A percentile compares a stretch with the other conserved stretches of the same genome.
Evolutionary conservation across 2,113 vertebrate species (phyloP).

Genomic region (Tetrax tetrax): DNA sequence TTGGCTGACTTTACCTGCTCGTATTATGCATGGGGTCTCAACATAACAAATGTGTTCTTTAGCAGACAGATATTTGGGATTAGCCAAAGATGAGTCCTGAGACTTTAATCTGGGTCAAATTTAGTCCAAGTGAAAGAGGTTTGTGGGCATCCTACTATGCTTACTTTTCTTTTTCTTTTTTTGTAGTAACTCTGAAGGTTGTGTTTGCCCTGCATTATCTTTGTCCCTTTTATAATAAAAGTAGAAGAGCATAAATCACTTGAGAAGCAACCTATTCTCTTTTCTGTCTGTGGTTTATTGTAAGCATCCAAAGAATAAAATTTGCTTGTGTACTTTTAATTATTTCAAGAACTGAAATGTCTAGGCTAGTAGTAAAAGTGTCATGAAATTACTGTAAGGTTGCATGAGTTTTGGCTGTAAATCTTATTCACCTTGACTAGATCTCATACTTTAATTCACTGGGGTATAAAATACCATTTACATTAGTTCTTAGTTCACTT

Average conservation of each 20-base stretch:
- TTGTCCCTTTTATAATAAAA: slow-evolving; percentile 29
- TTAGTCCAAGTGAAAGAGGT: neutral
- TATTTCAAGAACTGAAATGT: slow-evolving; percentile 73
- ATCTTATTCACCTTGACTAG: slow-evolving; percentile 76
- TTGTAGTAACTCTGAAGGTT: neutral
- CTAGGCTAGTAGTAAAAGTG: slow-evolving; percentile 70
- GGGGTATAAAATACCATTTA: slow-evolving; percentile 79
- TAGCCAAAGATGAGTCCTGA: neutral
- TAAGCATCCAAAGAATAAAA: slow-evolving; percentile 54
- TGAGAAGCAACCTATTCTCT: slow-evolving; percentile 42
- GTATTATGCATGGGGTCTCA: neutral
- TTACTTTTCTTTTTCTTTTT: neutral
- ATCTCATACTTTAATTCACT: slow-evolving; percentile 79
- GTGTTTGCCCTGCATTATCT: neutral
- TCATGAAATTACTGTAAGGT: slow-evolving; percentile 77
- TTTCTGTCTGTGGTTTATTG: slow-evolving; percentile 33
- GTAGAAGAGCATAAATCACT: slow-evolving; percentile 34
- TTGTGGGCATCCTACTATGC: neutral
- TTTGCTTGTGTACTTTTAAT: slow-evolving; percentile 67
- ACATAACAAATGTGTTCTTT: neutral
- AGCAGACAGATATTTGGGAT: slow-evolving; percentile 4
- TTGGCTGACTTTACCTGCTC: neutral
- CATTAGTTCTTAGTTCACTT: slow-evolving; percentile 77
- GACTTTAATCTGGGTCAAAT: slow-evolving; percentile 3
- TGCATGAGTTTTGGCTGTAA: slow-evolving; percentile 76